Percentiles rank a stretch among this genome's conserved stretches.
Evolutionary conservation across 2,797 vertebrate genomes (phyloP).

Genomic region (Rhadinocentrus ornatus): DNA sequence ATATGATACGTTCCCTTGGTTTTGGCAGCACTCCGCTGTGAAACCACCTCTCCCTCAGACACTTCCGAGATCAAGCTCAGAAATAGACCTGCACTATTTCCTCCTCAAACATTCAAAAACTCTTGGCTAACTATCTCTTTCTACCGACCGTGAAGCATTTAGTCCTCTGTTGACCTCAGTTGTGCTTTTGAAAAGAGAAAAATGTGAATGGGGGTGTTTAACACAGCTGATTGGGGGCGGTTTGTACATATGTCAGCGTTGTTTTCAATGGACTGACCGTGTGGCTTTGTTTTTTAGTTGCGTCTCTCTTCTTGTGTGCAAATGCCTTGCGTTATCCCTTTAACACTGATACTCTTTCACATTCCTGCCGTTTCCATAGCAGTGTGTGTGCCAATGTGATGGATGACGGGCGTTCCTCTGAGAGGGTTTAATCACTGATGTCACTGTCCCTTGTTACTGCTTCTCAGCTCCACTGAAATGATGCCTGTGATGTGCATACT

Average conservation of each 20-base stretch:
- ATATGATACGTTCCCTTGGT: constrained; percentile 51
- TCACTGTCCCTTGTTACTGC: constrained; percentile 67
- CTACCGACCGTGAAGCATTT: constrained; percentile 29
- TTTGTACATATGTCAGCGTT: constrained; percentile 62
- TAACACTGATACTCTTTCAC: constrained; percentile 45
- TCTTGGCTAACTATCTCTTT: constrained; percentile 25
- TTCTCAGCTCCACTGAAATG: constrained; percentile 53
- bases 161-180: constrained; percentile 57
- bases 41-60: constrained; percentile 49
- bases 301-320: constrained; percentile 27
- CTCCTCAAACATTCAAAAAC: constrained; percentile 29
- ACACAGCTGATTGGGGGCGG: constrained; percentile 44
- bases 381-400: constrained; percentile 58
- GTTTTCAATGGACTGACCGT: constrained; percentile 48
- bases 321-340: constrained; percentile 44
- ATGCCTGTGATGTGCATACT: constrained; percentile 41
- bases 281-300: constrained; percentile 54
- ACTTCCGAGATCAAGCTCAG: constrained; percentile 55
- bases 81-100: constrained; percentile 45
- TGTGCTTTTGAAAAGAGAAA: constrained; percentile 28
- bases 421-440: constrained; percentile 73
- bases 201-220: constrained; percentile 26
- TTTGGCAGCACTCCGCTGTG: constrained; percentile 48
- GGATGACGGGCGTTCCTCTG: constrained; percentile 71
- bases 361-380: constrained; percentile 74